Base-by-base conservation (phyloP, 2,797 vertebrate genomes). In the Falco columbarius region DNA sequence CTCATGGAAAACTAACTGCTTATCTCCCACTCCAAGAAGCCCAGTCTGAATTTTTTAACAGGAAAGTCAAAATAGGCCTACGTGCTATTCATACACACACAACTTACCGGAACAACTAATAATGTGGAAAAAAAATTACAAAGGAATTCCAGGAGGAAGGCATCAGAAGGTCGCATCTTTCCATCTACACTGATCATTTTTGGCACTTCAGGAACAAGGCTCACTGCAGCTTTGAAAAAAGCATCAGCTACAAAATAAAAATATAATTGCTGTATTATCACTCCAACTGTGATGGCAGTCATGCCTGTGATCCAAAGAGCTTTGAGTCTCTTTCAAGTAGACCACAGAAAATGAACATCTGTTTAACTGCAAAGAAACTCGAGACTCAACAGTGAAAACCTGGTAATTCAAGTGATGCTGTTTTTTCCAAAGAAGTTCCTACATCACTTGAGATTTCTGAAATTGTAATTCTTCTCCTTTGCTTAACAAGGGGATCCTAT, bases 151-250 rank as follows among this genome's bases (percentile, higher is more conserved):
- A 99, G 95, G 55, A 99, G 99, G 96, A 99, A 99, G 63, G 97
- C 94, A 85, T 99, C 99, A 0, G 99, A 99, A 1, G 99, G 98
- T 62, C 99, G 98, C 96, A 98, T 98, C 95, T 99, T 99, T 22
- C 99, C 99, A 66, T 99, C 99, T 0, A 99, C 94, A 12, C 89
- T 99, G 96, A 99, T 99, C 94, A 95, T 98, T 95, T 99, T 99
- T 23, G 99, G 99, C 36, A 99, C 99, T 92, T 99, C 99, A 0
- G 99, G 98, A 59, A 99, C 96, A 70, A 99, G 92, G 93, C 98
- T 98, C 90, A 99, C 99, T 1, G 99, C 99, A 4, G 99, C 99
- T 97, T 99, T 99, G 94, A 99, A 98, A 97, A 99, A 99, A 14
- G 99, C 99, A 65, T 99, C 99, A 16, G 99, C 99, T 99, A 94